These are phyloP conservation scores for Scaptomyza montana DNA, from an alignment of 1,140 invertebrate species.

Conservation along the genomic window DNA sequence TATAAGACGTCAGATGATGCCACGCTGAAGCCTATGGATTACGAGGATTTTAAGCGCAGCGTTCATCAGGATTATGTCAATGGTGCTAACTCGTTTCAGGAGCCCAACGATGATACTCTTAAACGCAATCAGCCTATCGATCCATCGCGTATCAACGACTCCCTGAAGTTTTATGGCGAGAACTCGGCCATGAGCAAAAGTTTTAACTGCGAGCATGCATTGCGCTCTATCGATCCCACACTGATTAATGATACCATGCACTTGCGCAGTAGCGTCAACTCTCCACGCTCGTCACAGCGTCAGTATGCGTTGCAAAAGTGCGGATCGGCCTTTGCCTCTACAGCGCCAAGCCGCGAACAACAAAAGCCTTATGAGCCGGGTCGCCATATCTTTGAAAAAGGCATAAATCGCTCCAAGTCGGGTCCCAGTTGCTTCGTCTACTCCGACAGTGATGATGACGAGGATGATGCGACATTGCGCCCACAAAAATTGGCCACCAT, in stretches of 20 bases:
- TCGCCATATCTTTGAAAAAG: slow-evolving; percentile 81
- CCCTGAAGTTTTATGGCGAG: slow-evolving; percentile 83
- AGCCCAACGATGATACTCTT: slow-evolving; percentile 81
- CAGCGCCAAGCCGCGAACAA: slow-evolving; percentile 47
- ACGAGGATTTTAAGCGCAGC: slow-evolving; percentile 81
- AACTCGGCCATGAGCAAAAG: slow-evolving; percentile 83
- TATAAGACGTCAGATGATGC: slow-evolving; percentile 73
- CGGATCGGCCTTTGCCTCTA: slow-evolving; percentile 75
- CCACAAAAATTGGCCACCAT: slow-evolving; percentile 66
- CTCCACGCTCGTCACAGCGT: slow-evolving; percentile 64
- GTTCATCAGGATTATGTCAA: slow-evolving; percentile 81
- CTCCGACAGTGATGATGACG: slow-evolving; percentile 79
- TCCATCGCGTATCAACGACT: slow-evolving; percentile 84
- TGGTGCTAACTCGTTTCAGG: slow-evolving; percentile 79
- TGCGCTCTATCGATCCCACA: slow-evolving; percentile 77
- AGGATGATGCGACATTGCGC: slow-evolving; percentile 65
- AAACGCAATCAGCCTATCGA: slow-evolving; percentile 84
- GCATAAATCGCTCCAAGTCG: slow-evolving; percentile 87
- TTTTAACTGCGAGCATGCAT: slow-evolving; percentile 79
- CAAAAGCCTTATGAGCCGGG: slow-evolving; percentile 63
- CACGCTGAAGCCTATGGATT: slow-evolving; percentile 82
- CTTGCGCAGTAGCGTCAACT: slow-evolving; percentile 59
- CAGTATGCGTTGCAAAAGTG: slow-evolving; percentile 83
- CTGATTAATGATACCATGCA: slow-evolving; percentile 80
- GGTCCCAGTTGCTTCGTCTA: slow-evolving; percentile 88